phyloP scores from a whole-genome alignment of 2,888 invertebrate genomes.

The Trichacis sp. region DNA sequence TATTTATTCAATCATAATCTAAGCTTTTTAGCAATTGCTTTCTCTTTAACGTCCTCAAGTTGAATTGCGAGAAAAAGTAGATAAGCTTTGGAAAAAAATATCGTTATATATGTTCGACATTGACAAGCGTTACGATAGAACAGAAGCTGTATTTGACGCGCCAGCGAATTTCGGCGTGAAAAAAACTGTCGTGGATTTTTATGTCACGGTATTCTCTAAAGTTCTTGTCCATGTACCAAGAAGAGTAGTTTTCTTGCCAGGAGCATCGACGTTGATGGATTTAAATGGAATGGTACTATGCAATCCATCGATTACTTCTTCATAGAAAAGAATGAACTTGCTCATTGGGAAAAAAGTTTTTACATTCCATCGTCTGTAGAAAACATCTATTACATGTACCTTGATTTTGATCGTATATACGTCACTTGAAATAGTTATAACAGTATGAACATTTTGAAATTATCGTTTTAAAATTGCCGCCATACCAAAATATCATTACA shows the following conservation, averaged over 20 bases:
- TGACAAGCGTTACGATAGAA: conserved; percentile 15
- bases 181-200: conserved; percentile 33
- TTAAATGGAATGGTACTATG: conserved; percentile 40
- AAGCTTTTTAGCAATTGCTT: no score
- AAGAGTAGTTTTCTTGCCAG: conserved; percentile 41
- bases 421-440: no score
- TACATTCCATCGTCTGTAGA: no score
- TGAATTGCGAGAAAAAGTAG: no score
- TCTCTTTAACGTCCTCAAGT: no score
- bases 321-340: neutral
- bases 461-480: no score
- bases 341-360: neutral
- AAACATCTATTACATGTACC: no score
- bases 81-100: neutral
- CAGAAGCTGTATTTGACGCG: conserved; percentile 21
- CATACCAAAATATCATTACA: no score
- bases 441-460: no score
- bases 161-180: conserved; percentile 24
- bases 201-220: conserved; percentile 36
- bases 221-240: conserved; percentile 39
- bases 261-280: conserved; percentile 50
- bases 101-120: neutral
- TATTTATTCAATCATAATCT: no score
- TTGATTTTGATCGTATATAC: no score
- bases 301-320: conserved; percentile 39